Evolutionary conservation across 1,140 invertebrate genomes (phyloP), one percentile per base, ranked within the genome.

Genomic region (Oryzaephilus surinamensis): DNA sequence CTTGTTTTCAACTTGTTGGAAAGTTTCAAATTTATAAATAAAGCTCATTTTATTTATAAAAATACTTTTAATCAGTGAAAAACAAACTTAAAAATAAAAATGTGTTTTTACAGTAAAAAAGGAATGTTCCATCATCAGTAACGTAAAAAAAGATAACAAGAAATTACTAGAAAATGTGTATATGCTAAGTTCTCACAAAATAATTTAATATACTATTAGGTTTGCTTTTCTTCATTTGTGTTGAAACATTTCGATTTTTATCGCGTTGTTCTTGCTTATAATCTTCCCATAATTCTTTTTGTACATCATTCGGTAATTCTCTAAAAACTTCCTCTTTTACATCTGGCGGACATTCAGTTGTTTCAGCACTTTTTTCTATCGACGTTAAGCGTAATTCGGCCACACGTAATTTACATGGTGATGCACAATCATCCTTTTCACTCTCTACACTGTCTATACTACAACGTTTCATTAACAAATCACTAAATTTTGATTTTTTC

Each of bases 401-500:
- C n/a, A 76, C 72, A 46, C 69, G 66, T 36, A 76, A 50, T 45
- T 75, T 76, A 51, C 70, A 73, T 2, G 73, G 73, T 12, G 72
- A 74, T 39, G 71, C 69, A 30, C 71, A 70, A 31, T 67, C 64
- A 24, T 67, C 61, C 15, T 65, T 43, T 4, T 51, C 45, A 54
- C 46, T 65, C 58, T 30, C 16, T 55, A 56, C 64, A 53, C 55
- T 65, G 51, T 58, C 63, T 57, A 47, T 62, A 24, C 8, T 10
- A 3, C 10, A n/a, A 3, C 8, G 11, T 59, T 60, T 70, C 55
- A 62, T 63, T 55, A 51, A 57, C 54, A 57, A 58, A 19, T 50
- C 61, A 46, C 51, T 69, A 45, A 72, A 54, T 43, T 72, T 72
- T 10, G 65, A 67, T 50, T 81, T 82, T 55, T 83, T 83, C 7